phyloP scores from a whole-genome alignment of 2,888 invertebrate genomes.

The Agrilus mali region DNA sequence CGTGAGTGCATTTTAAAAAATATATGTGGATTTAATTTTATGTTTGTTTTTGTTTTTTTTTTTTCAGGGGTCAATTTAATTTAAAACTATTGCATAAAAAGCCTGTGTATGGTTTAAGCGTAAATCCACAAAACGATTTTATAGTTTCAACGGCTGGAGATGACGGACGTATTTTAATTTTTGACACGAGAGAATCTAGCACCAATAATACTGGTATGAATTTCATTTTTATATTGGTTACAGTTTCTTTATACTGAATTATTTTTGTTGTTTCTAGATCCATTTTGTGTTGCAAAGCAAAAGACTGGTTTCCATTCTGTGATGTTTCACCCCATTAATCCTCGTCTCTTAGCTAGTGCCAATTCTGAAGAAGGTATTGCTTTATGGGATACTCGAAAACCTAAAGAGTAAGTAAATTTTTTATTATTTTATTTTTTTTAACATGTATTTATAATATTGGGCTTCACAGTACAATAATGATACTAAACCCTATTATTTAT shows the following conservation, averaged over 20 bases:
- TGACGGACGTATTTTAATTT: constrained; percentile 77
- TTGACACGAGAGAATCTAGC: constrained; percentile 60
- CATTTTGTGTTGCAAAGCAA: constrained; percentile 55
- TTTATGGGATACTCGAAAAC: constrained; percentile 79
- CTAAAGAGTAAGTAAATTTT: constrained; percentile 54
- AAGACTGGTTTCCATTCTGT: constrained; percentile 86
- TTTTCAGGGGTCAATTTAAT: constrained; percentile 43
- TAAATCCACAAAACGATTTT: constrained; percentile 73
- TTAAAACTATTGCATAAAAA: constrained; percentile 75
- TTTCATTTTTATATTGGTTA: neutral
- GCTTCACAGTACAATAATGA: too few relatives aligned
- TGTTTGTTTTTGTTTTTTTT: constrained; percentile 1
- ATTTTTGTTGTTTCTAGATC: constrained; percentile 31
- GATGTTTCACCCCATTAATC: constrained; percentile 80
- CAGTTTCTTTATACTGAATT: neutral
- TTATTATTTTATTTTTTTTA: too few relatives aligned
- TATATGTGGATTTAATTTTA: constrained; percentile 2
- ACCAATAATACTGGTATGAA: constrained; percentile 1
- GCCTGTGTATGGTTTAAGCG: constrained; percentile 80
- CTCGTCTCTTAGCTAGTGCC: constrained; percentile 71
- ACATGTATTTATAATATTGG: too few relatives aligned
- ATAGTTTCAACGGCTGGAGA: constrained; percentile 85
- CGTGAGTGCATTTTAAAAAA: constrained; percentile 40
- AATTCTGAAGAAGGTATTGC: constrained; percentile 83
- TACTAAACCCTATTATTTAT: too few relatives aligned